Conservation (phyloP, 2,888 invertebrate genomes). For the Microdon myrmicae region DNA sequence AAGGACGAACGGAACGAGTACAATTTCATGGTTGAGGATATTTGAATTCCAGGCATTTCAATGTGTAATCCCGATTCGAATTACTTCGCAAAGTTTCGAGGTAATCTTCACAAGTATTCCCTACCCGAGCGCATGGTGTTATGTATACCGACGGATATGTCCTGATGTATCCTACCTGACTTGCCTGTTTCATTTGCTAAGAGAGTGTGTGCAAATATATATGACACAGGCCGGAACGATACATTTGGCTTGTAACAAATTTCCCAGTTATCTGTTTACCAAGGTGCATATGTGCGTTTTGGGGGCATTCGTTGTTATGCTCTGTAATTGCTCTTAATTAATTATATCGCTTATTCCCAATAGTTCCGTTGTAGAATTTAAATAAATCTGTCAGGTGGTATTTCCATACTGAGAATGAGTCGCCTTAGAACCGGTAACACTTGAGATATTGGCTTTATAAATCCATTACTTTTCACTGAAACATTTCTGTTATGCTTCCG, state of each 20-base stretch:
- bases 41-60: constrained; percentile 51
- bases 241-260: constrained; percentile 47
- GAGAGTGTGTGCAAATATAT: constrained; percentile 40
- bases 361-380: constrained; percentile 44
- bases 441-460: constrained; percentile 37
- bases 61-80: constrained; percentile 51
- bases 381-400: constrained; percentile 52
- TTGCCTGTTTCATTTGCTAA: constrained; percentile 23
- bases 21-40: constrained; percentile 52
- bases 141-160: constrained; percentile 5
- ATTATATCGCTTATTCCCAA: constrained; percentile 50
- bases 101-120: constrained; percentile 51
- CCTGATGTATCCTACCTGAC: neutral
- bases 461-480: constrained; percentile 30
- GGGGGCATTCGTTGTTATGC: constrained; percentile 31
- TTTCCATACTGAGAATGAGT: constrained; percentile 32
- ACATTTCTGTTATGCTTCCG: constrained; percentile 34
- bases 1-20: constrained; percentile 34
- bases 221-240: constrained; percentile 29
- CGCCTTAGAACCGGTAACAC: constrained; percentile 3
- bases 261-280: constrained; percentile 48
- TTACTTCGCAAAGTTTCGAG: constrained; percentile 50
- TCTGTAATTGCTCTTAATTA: constrained; percentile 51
- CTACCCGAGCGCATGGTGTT: constrained; percentile 24
- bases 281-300: constrained; percentile 3